Conservation (phyloP, 1,140 invertebrate genomes). For the Diabrotica undecimpunctata region DNA sequence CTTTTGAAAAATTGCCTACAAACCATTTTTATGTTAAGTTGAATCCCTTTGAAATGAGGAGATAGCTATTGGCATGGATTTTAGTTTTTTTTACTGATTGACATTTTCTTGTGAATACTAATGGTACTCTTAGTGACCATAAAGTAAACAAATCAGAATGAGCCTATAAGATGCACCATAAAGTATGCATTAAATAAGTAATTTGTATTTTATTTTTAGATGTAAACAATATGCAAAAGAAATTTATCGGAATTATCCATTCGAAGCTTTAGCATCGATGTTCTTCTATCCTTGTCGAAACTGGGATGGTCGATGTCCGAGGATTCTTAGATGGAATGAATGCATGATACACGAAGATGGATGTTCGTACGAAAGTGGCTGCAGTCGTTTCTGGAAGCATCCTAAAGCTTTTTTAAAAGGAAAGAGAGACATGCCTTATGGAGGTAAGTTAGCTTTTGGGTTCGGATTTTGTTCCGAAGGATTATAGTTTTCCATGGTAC, state of each 20-base stretch:
- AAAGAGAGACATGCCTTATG: conserved; percentile 30
- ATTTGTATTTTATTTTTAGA: conserved; percentile 11
- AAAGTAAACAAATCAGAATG: too few relatives aligned
- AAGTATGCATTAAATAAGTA: too few relatives aligned
- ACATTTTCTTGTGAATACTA: too few relatives aligned
- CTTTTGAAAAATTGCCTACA: too few relatives aligned
- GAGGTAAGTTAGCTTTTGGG: conserved; percentile 8
- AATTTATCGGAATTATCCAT: conserved; percentile 29
- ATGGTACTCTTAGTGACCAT: too few relatives aligned
- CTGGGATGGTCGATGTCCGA: conserved; percentile 38
- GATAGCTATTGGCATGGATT: too few relatives aligned
- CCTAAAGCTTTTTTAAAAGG: conserved; percentile 35
- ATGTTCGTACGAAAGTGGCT: conserved; percentile 36
- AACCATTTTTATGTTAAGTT: too few relatives aligned
- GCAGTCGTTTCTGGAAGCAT: conserved; percentile 29
- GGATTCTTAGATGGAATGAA: conserved; percentile 36
- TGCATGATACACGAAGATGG: conserved; percentile 35
- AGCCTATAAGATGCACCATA: too few relatives aligned
- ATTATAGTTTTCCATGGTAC: not conserved
- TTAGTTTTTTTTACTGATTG: too few relatives aligned
- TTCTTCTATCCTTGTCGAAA: conserved; percentile 42
- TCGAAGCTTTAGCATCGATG: conserved; percentile 37
- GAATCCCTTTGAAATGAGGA: too few relatives aligned
- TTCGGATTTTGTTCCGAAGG: not conserved
- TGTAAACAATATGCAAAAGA: conserved; percentile 11